phyloP scores from a whole-genome alignment of 1,140 invertebrate species.

The Hylaeus volcanicus region DNA sequence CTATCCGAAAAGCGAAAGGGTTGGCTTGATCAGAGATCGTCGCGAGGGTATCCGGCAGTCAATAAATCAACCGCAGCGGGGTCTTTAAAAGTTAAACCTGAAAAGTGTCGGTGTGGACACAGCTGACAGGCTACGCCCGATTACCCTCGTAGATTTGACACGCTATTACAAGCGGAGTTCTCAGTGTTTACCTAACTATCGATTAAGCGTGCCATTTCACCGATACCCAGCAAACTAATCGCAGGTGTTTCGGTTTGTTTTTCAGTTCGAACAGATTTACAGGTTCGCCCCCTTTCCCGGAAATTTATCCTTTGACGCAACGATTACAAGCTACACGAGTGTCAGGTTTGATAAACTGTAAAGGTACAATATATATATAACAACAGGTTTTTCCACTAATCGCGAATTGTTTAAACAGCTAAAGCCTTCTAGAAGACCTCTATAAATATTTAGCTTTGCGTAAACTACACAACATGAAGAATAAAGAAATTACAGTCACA shows the following conservation, averaged over 20 bases:
- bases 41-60: constrained; percentile 21
- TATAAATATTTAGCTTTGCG: no score
- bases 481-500: no score
- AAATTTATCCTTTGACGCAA: not conserved
- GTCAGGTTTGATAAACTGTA: no score
- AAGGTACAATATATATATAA: no score
- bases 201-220: constrained; percentile 45
- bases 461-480: no score
- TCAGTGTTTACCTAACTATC: constrained; percentile 60
- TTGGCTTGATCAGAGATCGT: not conserved
- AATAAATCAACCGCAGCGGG: constrained; percentile 52
- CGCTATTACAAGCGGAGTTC: constrained; percentile 58
- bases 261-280: constrained; percentile 17
- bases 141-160: constrained; percentile 63
- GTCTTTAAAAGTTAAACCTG: constrained; percentile 43
- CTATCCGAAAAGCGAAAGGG: no score
- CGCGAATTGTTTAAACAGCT: no score
- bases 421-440: no score
- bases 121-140: constrained; percentile 58
- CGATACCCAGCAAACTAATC: constrained; percentile 24
- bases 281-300: not conserved
- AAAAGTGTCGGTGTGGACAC: constrained; percentile 60
- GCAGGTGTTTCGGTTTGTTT: constrained; percentile 29
- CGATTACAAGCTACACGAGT: not conserved
- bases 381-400: no score